Evolutionary conservation across 2,888 invertebrate species (phyloP).

Genomic region (Xylophagus ater): DNA sequence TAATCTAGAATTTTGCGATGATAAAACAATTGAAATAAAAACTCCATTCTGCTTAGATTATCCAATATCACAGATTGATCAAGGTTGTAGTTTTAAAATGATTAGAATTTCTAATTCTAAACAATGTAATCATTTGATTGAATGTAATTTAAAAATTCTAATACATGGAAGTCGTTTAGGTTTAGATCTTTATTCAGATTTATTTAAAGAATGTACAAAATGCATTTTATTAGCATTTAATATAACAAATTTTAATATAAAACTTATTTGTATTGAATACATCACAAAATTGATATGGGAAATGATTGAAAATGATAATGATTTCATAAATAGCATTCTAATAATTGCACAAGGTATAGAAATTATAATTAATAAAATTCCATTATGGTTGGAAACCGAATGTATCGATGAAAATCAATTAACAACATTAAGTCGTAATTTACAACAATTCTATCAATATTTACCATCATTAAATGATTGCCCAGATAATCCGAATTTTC

Average conservation of each 20-base stretch:
- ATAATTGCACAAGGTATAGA: conserved; percentile 21
- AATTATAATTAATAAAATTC: conserved; percentile 23
- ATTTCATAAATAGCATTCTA: conserved; percentile 18
- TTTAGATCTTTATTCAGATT: conserved; percentile 21
- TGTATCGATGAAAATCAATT: conserved; percentile 17
- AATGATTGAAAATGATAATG: conserved; percentile 15
- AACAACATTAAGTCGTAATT: background rate
- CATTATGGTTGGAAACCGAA: conserved; percentile 24
- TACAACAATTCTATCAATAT: conserved; percentile 1
- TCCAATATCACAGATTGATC: conserved; percentile 24
- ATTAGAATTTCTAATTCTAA: conserved; percentile 6
- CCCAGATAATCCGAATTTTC: background rate
- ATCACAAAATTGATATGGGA: conserved; percentile 20
- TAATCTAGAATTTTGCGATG: conserved; percentile 19
- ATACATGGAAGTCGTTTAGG: conserved; percentile 24
- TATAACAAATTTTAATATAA: conserved; percentile 25
- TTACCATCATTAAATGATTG: background rate
- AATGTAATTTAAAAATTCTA: conserved; percentile 24
- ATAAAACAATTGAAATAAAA: too few species aligned
- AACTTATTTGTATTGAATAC: conserved; percentile 25
- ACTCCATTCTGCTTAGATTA: too few species aligned
- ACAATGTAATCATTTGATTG: conserved; percentile 15
- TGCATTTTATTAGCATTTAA: conserved; percentile 24
- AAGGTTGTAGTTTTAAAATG: conserved; percentile 20
- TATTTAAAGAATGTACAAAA: conserved; percentile 22